Conservation (phyloP, 2,888 invertebrate species). For the Cantharis rustica region DNA sequence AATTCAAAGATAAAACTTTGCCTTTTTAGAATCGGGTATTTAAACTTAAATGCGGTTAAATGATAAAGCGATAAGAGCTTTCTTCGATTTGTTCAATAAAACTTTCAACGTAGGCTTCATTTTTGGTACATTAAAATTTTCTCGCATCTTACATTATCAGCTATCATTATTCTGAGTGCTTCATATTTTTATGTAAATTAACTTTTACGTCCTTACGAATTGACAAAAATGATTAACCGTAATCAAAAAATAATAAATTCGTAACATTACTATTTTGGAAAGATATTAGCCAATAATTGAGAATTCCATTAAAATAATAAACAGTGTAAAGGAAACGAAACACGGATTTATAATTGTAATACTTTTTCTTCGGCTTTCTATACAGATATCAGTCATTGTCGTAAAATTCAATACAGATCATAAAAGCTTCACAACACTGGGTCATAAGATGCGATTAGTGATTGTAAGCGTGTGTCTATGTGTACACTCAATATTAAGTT, state of each 20-base stretch:
- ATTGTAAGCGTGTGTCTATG: constrained; percentile 3
- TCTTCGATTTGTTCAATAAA: constrained; percentile 22
- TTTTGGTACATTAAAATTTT: constrained; percentile 21
- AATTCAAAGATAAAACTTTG: constrained; percentile 25
- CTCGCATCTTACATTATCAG: constrained; percentile 6
- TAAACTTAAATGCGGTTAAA: constrained; percentile 28
- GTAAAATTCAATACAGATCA: constrained; percentile 23
- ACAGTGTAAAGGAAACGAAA: not conserved
- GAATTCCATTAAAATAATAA: not conserved
- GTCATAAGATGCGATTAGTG: constrained; percentile 16
- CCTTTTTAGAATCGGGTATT: constrained; percentile 25
- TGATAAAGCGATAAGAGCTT: constrained; percentile 29
- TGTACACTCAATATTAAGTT: constrained; percentile 32
- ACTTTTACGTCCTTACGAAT: not conserved
- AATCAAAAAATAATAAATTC: not conserved
- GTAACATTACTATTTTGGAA: not conserved
- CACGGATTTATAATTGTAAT: not conserved
- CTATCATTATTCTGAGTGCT: constrained; percentile 24
- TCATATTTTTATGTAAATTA: not conserved
- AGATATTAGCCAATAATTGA: not conserved
- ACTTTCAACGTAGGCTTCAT: constrained; percentile 22
- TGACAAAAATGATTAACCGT: not conserved
- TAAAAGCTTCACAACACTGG: constrained; percentile 25
- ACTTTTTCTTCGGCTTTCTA: not conserved
- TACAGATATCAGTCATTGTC: constrained; percentile 16